Percentiles rank a stretch among this genome's conserved stretches.
Evolutionary conservation across 2,888 invertebrate species (phyloP).

Genomic region (Platerodrilus igneus): DNA sequence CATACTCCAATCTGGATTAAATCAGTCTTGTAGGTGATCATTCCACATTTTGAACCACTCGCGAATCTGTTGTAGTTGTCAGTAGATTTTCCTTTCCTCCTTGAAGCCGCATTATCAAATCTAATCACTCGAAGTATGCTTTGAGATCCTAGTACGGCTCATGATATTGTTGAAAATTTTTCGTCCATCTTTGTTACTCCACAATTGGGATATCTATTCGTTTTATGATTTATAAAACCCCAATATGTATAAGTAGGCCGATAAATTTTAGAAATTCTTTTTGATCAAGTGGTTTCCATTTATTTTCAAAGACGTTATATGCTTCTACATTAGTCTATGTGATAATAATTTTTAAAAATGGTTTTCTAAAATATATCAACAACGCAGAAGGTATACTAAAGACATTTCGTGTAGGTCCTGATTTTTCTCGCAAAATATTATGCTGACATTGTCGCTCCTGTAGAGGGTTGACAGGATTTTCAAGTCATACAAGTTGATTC

Average conservation of each 20-base stretch:
- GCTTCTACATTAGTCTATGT: conserved; percentile 7
- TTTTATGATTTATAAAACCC: conserved; percentile 10
- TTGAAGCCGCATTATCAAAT: conserved; percentile 14
- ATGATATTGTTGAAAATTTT: conserved; percentile 14
- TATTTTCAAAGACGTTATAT: too few relatives aligned
- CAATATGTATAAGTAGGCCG: too few relatives aligned
- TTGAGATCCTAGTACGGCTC: conserved; percentile 10
- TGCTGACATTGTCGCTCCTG: conserved; percentile 8
- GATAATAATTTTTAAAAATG: conserved; percentile 8
- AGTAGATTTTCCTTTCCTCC: conserved; percentile 9
- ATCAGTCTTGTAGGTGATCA: too few relatives aligned
- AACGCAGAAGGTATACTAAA: conserved; percentile 7
- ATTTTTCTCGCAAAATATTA: conserved; percentile 13
- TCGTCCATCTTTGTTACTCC: conserved; percentile 3
- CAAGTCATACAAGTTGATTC: too few relatives aligned
- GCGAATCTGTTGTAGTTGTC: conserved; percentile 17
- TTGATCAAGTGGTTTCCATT: conserved; percentile 7
- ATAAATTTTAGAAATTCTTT: conserved; percentile 9
- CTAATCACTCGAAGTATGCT: conserved; percentile 12
- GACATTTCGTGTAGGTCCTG: conserved; percentile 13
- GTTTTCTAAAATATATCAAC: conserved; percentile 12
- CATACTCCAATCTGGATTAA: conserved; percentile 10
- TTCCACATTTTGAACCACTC: conserved; percentile 17
- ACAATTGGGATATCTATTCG: conserved; percentile 7
- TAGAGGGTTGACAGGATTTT: conserved; percentile 5